Base-by-base conservation (phyloP, 2,113 vertebrate genomes). In the Lophochroa leadbeateri region DNA sequence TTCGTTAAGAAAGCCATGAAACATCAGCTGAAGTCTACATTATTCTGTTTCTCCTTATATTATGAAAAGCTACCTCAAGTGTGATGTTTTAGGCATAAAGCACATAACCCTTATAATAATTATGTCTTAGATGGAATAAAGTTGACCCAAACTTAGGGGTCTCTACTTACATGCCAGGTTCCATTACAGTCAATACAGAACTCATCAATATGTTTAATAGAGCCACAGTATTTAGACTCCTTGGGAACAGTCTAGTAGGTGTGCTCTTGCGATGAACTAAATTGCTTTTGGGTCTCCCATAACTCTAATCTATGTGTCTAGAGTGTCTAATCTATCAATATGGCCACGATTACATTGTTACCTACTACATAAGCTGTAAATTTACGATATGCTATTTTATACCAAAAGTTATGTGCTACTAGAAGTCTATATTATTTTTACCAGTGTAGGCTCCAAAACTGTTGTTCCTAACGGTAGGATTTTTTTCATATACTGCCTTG, bases 361-460 rank as follows among this genome's bases (percentile, higher is more conserved):
- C 6, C 8, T 64, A 19, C 4, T 16, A 14, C 20, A 9, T 39
- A 72, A 84, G 49, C 24, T 35, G 8, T 7, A 17, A 13, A 89
- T 31, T 8, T 46, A 43, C 37, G 37, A 10, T 57, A n/a, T 31
- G 6, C 6, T 55, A 13, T 61, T 75, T 19, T 29, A 20, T 60
- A 79, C 9, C 20, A 70, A 41, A 55, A 25, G 1, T 2, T 27
- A 19, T 29, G 29, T 0, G 0, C 8, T 72, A 31, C 10, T 47
- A 28, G 33, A 67, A 55, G 35, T 17, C 17, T 39, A 11, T 27
- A 29, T 4, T 29, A 4, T 27, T 90, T 89, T 76, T 43, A 21
- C 14, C 70, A 19, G 1, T 50, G 44, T 29, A 70, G 18, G 17
- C 12, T 80, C 33, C 57, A 52, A 23, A 5, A 24, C 4, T 70